Evolutionary conservation across 2,797 vertebrate genomes (phyloP), one percentile per base, ranked within the genome.

Genomic region (Lepilemur ruficaudatus): DNA sequence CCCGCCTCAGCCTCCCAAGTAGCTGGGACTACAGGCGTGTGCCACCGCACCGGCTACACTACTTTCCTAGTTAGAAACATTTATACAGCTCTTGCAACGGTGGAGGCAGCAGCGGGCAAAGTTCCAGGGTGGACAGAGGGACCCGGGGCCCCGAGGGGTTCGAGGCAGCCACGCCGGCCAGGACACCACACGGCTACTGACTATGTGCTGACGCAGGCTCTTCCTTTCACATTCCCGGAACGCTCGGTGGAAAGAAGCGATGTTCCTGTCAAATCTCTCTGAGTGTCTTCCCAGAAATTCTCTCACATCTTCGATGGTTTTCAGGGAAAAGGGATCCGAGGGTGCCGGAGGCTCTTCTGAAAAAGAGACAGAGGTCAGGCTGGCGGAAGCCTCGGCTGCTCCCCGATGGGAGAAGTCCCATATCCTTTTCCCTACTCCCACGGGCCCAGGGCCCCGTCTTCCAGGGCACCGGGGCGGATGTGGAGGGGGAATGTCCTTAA

Each of bases 121-220:
- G 67, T 20, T 43, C 18, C 11, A 67, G 50, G 65, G 75, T 4
- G 18, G 43, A 78, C 48, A 3, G 65, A 10, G 25, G 35, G 52
- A 7, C 5, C 14, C 0, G 3, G 6, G 2, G 17, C 65, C 80
- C 75, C 20, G 81, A 15, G 10, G 2, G 2, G 18, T 73, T 18
- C 4, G n/a, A 32, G 73, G 46, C 43, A 3, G 73, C 28, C 61
- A 25, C 0, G 12, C 17, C n/a, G 10, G 30, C 50, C 4, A 30
- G 69, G 59, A 73, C 48, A 20, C 75, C 25, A 17, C 57, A 48
- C 20, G 41, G 96, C 87, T 95, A 98, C 98, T 98, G 97, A 99
- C 99, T 97, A 99, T 99, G 98, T 99, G 99, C 96, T 99, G 99
- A 8, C 99, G 98, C 2, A 99, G 99, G 91, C 99, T 99, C 98